These are phyloP conservation scores for Tapirus terrestris DNA, from an alignment of 2,113 vertebrate species.

Conservation along the genomic window DNA sequence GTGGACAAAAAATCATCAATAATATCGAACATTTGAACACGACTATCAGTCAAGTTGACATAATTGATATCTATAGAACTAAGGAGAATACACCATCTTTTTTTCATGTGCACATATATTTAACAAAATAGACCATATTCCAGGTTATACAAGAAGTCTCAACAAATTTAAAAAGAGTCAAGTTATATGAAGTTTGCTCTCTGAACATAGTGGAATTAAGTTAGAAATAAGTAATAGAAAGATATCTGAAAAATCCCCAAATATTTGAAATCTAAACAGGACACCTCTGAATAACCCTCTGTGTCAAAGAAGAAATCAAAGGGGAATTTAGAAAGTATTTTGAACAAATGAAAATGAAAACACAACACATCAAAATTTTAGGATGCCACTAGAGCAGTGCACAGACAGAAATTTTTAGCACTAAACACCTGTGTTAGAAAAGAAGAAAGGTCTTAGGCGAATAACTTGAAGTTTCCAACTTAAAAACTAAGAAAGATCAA, in stretches of 20 bases:
- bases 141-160: not conserved
- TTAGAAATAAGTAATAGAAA: not conserved
- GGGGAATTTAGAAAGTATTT: not conserved
- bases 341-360: conserved; percentile 41
- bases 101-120: not conserved
- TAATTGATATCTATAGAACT: not conserved
- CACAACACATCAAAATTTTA: not conserved
- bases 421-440: not conserved
- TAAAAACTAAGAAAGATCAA: not conserved
- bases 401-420: not conserved
- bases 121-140: not conserved
- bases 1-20: not conserved
- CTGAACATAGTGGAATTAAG: not conserved
- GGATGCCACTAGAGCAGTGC: not conserved
- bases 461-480: not conserved
- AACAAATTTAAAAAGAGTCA: not conserved
- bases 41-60: not conserved
- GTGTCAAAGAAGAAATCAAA: not conserved
- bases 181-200: not conserved
- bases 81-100: not conserved
- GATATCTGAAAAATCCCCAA: not conserved
- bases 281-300: not conserved
- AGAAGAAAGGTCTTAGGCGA: not conserved
- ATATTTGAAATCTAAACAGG: not conserved
- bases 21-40: not conserved